Percentiles rank a stretch among this genome's conserved stretches.
Conservation (phyloP, 2,888 invertebrate species). For the Sceliomorpha sp. region DNA sequence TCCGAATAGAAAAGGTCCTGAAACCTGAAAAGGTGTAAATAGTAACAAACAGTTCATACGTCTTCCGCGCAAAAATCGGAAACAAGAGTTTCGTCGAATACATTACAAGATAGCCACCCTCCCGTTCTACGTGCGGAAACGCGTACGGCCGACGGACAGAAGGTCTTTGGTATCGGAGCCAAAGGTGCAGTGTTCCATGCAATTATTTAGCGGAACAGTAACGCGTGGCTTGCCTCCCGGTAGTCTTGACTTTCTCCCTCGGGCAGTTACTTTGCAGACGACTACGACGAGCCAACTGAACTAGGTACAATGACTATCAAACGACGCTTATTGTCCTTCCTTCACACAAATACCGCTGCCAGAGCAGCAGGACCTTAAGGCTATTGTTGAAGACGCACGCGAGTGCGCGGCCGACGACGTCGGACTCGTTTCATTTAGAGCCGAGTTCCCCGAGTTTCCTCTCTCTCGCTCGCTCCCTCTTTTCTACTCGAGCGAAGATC, state of each 20-base stretch:
- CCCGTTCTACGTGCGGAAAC: slow-evolving; percentile 22
- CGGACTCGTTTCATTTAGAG: slow-evolving; percentile 53
- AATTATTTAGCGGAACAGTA: slow-evolving; percentile 58
- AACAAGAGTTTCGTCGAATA: too few relatives aligned
- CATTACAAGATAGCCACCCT: too few relatives aligned
- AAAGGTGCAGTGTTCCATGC: slow-evolving; percentile 13
- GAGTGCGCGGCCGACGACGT: slow-evolving; percentile 19
- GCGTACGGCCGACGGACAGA: slow-evolving; percentile 17
- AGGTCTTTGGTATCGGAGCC: slow-evolving; percentile 2
- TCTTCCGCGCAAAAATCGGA: too few relatives aligned
- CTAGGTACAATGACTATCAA: slow-evolving; percentile 77
- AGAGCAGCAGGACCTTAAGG: slow-evolving; percentile 47
- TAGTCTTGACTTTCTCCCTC: slow-evolving; percentile 41
- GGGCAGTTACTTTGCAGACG: background rate
- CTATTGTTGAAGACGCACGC: slow-evolving; percentile 75
- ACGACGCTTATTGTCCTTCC: slow-evolving; percentile 77
- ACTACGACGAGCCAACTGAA: slow-evolving; percentile 34
- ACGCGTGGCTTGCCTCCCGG: slow-evolving; percentile 50
- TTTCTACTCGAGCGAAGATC: slow-evolving; percentile 73
- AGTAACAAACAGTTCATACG: too few relatives aligned
- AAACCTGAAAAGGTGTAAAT: too few relatives aligned
- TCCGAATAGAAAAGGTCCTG: too few relatives aligned
- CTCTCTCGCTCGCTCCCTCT: slow-evolving; percentile 45
- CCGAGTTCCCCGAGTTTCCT: slow-evolving; percentile 43
- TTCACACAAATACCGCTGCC: slow-evolving; percentile 68